Evolutionary conservation across 2,113 vertebrate species (phyloP), one percentile per base, ranked within the genome.

Genomic region (Colius striatus): DNA sequence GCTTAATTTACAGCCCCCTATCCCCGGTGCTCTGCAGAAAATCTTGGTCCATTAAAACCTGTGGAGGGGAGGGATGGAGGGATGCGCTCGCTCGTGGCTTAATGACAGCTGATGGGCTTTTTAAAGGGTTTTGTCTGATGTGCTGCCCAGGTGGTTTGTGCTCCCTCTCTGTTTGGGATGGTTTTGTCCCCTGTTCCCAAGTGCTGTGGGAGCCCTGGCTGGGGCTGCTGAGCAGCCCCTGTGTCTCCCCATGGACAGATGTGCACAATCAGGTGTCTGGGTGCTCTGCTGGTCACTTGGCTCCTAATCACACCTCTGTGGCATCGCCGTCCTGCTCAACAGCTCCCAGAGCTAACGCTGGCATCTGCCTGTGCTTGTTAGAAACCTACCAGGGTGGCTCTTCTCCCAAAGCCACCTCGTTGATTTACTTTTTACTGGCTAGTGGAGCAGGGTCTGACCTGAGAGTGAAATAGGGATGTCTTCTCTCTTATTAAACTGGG

Each of bases 391-490:
- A 0, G 27, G 30, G 47, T 50, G 87, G 6, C 14, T 72, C 73
- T 77, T 70, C 26, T 17, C 58, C 67, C 32, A 14, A 19, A 73
- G 13, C 65, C 13, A 4, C 86, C 66, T 10, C 0, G 0, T 0
- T 8, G 63, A 7, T 76, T 61, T 17, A 73, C 65, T 45, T 47
- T 45, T 47, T 3, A 38, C 21, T 73, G 4, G 41, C 41, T n/a
- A 72, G 14, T 5, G 23, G 20, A 2, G 11, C 21, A 2, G 41
- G 43, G 16, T 50, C 34, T 0, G 0, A 22, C 5, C 67, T 8
- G 6, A 4, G 0, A 2, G 48, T 10, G 5, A 22, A 58, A n/a
- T 0, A 26, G 6, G 27, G 8, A 2, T 1, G 0, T 71, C 26
- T 26, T 23, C 26, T n/a, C 32, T 29, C 6, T 1, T 18, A 1